Evolutionary conservation across 2,888 invertebrate genomes (phyloP), one percentile per base, ranked within the genome.

Genomic region (Ornithoptera alexandrae): DNA sequence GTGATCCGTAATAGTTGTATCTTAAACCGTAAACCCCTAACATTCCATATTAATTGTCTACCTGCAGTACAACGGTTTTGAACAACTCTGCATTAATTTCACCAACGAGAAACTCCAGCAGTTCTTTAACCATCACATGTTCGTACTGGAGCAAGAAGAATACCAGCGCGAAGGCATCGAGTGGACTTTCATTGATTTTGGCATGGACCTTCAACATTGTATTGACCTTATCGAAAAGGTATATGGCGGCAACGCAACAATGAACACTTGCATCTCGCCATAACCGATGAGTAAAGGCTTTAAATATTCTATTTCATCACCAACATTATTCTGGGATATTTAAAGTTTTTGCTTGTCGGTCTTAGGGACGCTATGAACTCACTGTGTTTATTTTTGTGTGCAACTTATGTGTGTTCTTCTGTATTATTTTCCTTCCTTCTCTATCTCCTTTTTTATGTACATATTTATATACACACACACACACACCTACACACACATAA

Each of bases 51-150:
- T 85, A 87, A 81, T 82, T 82, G 85, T 88, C 80, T 87, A 90
- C 92, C 93, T 92, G 92, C 94, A 97, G 96, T 96, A 85, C 95
- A 98, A 98, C 95, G 97, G 98, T 93, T 98, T 98, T 95, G 98
- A 98, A 94, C 98, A 98, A 94, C 95, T 98, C 89, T 98, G 98
- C 94, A 98, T 98, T 95, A 98, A 98, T 95, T 98, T 98, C 94
- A 98, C 98, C 93, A 98, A 98, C 92, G 98, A 98, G 94, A 97
- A 98, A 93, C 95, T 98, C 84, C 98, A 98, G 94, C 98, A 98
- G 93, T 98, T 98, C 95, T 98, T 98, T 96, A 98, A 98, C 94
- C 98, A 98, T 88, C 97, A 98, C 95, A 98, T 98, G 98, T 98
- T 98, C 93, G 97, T 98, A 82, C 95, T 98, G 82, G 98, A 98